phyloP scores from a whole-genome alignment of 2,113 vertebrate genomes.

The Oryzias celebensis region DNA sequence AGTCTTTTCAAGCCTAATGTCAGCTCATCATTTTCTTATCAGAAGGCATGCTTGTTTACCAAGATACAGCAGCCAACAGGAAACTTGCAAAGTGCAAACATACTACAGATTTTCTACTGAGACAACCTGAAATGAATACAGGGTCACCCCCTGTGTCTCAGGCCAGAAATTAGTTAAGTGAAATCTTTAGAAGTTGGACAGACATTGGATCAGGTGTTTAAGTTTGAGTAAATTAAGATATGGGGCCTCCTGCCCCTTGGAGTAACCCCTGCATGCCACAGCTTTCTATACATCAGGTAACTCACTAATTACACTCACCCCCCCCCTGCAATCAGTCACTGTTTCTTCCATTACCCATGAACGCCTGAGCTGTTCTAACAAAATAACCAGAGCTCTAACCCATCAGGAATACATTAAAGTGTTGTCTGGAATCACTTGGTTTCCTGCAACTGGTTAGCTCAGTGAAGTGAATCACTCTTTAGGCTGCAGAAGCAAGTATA shows the following conservation, averaged over 20 bases:
- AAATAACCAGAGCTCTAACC: conserved; percentile 63
- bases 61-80: conserved; percentile 2
- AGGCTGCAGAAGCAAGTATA: conserved; percentile 48
- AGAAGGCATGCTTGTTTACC: conserved; percentile 23
- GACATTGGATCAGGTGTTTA: conserved; percentile 65
- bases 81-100: conserved; percentile 22
- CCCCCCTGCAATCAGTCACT: conserved; percentile 29
- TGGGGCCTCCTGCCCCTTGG: conserved; percentile 56
- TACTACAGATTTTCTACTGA: conserved; percentile 8
- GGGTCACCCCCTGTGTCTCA: conserved; percentile 12
- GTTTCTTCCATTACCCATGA: conserved; percentile 65
- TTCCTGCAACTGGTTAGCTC: conserved; percentile 35
- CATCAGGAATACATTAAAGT: conserved; percentile 63
- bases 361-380: conserved; percentile 58
- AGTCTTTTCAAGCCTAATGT: conserved; percentile 33
- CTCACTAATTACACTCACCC: conserved; percentile 58
- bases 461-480: conserved; percentile 33
- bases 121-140: conserved; percentile 24
- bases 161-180: conserved; percentile 20
- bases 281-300: conserved; percentile 63
- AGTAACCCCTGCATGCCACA: conserved; percentile 58
- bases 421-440: conserved; percentile 25
- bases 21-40: conserved; percentile 53
- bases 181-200: conserved; percentile 44
- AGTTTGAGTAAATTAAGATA: conserved; percentile 46